A percentile compares a stretch with the other conserved stretches of the same genome.
Conservation (phyloP, 2,113 vertebrate genomes). For the Sorex fumeus region DNA sequence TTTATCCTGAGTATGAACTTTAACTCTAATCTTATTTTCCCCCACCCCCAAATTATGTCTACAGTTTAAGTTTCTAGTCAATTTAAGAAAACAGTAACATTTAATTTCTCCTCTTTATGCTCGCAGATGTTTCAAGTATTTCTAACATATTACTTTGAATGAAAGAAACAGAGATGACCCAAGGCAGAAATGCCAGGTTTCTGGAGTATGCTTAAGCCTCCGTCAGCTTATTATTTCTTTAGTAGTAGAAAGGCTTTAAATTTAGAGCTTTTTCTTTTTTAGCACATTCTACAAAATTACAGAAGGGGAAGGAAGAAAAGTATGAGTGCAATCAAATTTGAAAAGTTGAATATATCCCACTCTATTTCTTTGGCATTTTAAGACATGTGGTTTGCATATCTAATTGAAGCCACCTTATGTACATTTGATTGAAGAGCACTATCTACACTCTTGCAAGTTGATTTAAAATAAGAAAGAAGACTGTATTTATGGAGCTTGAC, state of each 20-base stretch:
- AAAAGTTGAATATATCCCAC: not conserved
- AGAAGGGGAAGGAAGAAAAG: slow-evolving; percentile 49
- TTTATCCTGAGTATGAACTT: slow-evolving; percentile 59
- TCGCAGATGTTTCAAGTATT: slow-evolving; percentile 77
- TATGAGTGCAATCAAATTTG: slow-evolving; percentile 10
- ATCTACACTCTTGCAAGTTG: no score
- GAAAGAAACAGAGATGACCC: slow-evolving; percentile 70
- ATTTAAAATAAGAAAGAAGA: not conserved
- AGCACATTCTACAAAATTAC: slow-evolving; percentile 14
- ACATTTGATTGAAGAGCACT: no score
- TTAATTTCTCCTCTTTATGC: slow-evolving; percentile 64
- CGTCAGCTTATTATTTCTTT: slow-evolving; percentile 11
- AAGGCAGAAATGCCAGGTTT: slow-evolving; percentile 73
- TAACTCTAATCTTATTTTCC: not conserved
- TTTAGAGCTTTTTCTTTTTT: not conserved
- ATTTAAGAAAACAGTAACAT: slow-evolving; percentile 77
- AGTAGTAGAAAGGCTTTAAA: slow-evolving; percentile 41
- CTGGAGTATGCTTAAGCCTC: not conserved
- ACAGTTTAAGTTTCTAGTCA: slow-evolving; percentile 75
- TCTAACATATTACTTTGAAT: slow-evolving; percentile 75
- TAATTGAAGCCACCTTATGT: slow-evolving; percentile 8
- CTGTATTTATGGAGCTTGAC: not conserved
- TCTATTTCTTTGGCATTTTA: slow-evolving; percentile 7
- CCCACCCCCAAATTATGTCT: slow-evolving; percentile 65
- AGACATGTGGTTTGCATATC: not conserved